phyloP scores from a whole-genome alignment of 35 echinoderm and acorn worm genomes.

The Apostichopus californicus region DNA sequence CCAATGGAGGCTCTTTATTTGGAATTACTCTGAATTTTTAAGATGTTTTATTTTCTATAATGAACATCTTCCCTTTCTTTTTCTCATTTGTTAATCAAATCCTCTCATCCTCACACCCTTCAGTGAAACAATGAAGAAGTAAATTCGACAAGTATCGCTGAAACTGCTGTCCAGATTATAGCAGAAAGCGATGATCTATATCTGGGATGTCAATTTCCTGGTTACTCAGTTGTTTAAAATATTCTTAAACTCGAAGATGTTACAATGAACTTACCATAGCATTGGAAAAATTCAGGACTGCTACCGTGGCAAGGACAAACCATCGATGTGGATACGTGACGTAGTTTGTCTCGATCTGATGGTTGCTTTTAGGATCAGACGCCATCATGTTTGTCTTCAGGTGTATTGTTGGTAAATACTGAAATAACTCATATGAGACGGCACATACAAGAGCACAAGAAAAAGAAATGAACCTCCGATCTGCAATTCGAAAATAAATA shows the following conservation, averaged over 20 bases:
- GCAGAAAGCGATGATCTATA: background rate
- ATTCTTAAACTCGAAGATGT: background rate
- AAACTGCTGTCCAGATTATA: background rate
- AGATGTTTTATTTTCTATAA: background rate
- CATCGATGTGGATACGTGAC: conserved; percentile 77
- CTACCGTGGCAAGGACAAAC: conserved; percentile 77
- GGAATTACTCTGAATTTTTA: background rate
- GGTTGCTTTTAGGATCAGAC: too few relatives aligned
- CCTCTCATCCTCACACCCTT: background rate
- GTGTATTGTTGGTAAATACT: too few relatives aligned
- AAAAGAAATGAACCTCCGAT: too few relatives aligned
- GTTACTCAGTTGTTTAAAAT: background rate
- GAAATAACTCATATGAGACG: too few relatives aligned
- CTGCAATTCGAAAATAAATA: too few relatives aligned
- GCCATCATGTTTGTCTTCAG: background rate
- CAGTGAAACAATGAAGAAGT: background rate
- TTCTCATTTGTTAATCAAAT: background rate
- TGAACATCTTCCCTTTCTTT: background rate
- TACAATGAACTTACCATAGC: conserved; percentile 77
- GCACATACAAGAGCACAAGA: too few relatives aligned
- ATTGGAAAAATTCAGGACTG: conserved; percentile 94
- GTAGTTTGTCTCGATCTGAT: background rate
- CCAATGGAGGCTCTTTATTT: background rate
- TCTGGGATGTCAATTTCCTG: too few relatives aligned
- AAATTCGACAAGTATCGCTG: background rate